A percentile compares a stretch with the other conserved stretches of the same genome.
phyloP scores from a whole-genome alignment of 2,888 invertebrate species.

The Drosophila koepferae region DNA sequence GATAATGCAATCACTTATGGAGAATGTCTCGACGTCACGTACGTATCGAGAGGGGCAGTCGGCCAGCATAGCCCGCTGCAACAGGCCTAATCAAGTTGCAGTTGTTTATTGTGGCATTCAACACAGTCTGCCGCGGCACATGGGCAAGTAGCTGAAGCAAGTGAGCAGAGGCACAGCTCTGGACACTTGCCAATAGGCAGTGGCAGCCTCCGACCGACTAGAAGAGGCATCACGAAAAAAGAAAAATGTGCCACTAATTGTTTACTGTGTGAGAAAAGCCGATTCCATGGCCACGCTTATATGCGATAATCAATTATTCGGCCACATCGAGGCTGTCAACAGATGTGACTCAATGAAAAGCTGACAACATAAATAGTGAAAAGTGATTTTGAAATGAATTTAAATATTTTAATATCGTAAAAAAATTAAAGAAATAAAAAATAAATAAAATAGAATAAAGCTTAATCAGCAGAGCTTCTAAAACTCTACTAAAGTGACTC shows the following conservation, averaged over 20 bases:
- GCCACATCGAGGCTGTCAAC: constrained; percentile 39
- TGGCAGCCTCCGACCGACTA: constrained; percentile 1
- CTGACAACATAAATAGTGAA: not conserved
- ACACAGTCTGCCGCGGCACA: not conserved
- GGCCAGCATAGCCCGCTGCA: constrained; percentile 20
- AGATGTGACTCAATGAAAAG: not conserved
- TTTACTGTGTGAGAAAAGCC: constrained; percentile 16
- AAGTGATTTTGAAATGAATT: not conserved
- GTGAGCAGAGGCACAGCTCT: not conserved
- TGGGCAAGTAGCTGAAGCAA: not conserved
- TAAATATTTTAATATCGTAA: not conserved
- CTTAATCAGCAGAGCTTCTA: not conserved
- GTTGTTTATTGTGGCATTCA: constrained; percentile 24
- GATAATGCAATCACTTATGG: constrained; percentile 5
- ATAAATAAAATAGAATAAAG: not conserved
- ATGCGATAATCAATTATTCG: constrained; percentile 44
- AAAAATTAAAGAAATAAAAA: not conserved
- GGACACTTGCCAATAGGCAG: constrained; percentile 13
- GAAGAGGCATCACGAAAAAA: not conserved
- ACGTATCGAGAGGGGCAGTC: constrained; percentile 18
- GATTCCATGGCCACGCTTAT: constrained; percentile 21
- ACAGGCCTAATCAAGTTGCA: constrained; percentile 49
- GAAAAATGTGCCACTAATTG: constrained; percentile 35
- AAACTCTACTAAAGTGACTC: no score
- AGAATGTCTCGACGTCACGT: constrained; percentile 33